A percentile compares a stretch with the other conserved stretches of the same genome.
phyloP scores from a whole-genome alignment of 1,140 invertebrate species.

The Lepidurus arcticus region DNA sequence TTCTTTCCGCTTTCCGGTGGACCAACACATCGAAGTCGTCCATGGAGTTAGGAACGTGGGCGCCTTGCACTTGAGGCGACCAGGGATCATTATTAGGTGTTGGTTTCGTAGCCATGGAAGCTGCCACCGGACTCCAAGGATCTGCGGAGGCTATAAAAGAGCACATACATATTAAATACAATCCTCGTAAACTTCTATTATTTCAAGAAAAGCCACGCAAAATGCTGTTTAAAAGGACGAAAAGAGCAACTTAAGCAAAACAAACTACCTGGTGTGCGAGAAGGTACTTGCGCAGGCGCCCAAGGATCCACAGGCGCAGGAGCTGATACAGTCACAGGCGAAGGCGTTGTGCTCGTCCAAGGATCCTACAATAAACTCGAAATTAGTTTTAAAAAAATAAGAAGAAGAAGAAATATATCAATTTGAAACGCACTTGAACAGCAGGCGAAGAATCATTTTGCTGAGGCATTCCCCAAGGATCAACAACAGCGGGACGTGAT shows the following conservation, averaged over 20 bases:
- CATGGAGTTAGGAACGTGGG: conserved; percentile 50
- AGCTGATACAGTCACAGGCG: conserved; percentile 31
- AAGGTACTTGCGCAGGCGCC: conserved; percentile 46
- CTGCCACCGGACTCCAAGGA: conserved; percentile 32
- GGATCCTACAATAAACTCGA: conserved; percentile 35
- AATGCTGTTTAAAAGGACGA: too few species aligned
- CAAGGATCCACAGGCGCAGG: conserved; percentile 51
- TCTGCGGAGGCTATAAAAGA: conserved; percentile 2
- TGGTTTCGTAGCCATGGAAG: conserved; percentile 32
- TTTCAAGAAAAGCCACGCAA: too few species aligned
- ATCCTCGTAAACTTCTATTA: neutral
- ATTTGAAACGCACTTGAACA: neutral
- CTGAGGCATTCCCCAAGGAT: conserved; percentile 44
- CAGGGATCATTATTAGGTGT: conserved; percentile 42
- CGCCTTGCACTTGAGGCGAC: conserved; percentile 40
- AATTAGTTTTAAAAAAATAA: neutral
- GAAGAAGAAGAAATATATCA: neutral
- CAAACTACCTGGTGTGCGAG: neutral
- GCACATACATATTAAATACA: neutral
- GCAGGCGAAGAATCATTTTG: conserved; percentile 33
- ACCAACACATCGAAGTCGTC: conserved; percentile 78
- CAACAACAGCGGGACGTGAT: conserved; percentile 34
- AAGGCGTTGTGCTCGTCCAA: conserved; percentile 37
- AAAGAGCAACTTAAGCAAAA: neutral
- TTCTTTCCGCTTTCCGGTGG: conserved; percentile 50